A percentile compares a stretch with the other conserved stretches of the same genome.
Evolutionary conservation across 2,797 vertebrate genomes (phyloP).

Genomic region (Rhinoraja longicauda): DNA sequence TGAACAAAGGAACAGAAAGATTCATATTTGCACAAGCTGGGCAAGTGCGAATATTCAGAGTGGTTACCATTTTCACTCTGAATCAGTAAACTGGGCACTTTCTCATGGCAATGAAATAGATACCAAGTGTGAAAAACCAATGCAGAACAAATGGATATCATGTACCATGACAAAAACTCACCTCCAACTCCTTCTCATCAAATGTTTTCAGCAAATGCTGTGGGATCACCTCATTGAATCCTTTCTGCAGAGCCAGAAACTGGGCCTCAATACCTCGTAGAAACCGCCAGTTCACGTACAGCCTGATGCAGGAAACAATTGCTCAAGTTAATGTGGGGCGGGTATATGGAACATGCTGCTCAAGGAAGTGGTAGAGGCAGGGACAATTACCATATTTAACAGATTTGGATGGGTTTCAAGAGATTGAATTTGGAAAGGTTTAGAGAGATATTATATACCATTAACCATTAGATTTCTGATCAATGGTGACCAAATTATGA

Average conservation of each 20-base stretch:
- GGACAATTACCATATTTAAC: too few species aligned
- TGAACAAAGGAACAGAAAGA: too few species aligned
- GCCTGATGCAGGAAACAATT: slow-evolving; percentile 54
- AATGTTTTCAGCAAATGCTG: slow-evolving; percentile 95
- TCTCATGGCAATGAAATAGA: not conserved
- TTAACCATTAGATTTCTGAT: too few species aligned
- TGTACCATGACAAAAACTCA: slow-evolving; percentile 49
- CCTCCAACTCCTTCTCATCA: slow-evolving; percentile 96
- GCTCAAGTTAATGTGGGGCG: not conserved
- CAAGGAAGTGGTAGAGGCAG: too few species aligned
- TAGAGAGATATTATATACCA: too few species aligned
- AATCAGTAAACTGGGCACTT: not conserved
- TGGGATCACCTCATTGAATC: slow-evolving; percentile 97
- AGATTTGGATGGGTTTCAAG: too few species aligned
- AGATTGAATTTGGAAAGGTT: too few species aligned
- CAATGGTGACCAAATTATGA: too few species aligned
- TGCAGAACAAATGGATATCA: not conserved
- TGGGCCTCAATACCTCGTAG: slow-evolving; percentile 94
- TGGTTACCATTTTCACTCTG: not conserved
- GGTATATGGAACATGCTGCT: too few species aligned
- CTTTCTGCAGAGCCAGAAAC: slow-evolving; percentile 94
- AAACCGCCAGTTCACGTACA: slow-evolving; percentile 95
- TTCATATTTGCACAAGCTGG: too few species aligned
- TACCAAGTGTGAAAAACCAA: not conserved
- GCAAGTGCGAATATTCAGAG: not conserved